Evolutionary conservation across 2,888 invertebrate genomes (phyloP).

Genomic region (Cryptocheilus praepositus): DNA sequence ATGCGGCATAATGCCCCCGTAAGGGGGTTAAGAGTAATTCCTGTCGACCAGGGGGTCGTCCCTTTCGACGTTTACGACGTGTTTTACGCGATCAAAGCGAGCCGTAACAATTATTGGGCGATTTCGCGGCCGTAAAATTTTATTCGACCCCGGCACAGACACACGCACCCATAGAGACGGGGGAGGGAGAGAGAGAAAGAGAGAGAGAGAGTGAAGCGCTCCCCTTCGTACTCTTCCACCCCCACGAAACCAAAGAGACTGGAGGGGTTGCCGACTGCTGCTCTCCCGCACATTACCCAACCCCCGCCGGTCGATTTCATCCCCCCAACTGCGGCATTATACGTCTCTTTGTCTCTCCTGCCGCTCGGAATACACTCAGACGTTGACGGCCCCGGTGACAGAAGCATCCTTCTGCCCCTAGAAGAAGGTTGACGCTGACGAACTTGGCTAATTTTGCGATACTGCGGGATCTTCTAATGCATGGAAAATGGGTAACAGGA

Average conservation of each 20-base stretch:
- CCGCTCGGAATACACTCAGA: too few relatives aligned
- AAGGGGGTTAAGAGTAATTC: slow-evolving; percentile 64
- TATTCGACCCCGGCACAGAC: slow-evolving; percentile 59
- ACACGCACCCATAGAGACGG: slow-evolving; percentile 19
- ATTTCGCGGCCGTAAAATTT: slow-evolving; percentile 74
- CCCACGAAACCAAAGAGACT: background rate
- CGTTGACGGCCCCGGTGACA: too few relatives aligned
- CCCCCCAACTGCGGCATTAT: slow-evolving; percentile 1
- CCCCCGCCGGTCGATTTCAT: slow-evolving; percentile 7
- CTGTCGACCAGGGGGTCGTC: slow-evolving; percentile 58
- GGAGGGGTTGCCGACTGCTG: slow-evolving; percentile 3
- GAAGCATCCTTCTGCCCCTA: too few relatives aligned
- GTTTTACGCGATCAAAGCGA: slow-evolving; percentile 74
- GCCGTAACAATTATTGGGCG: slow-evolving; percentile 74
- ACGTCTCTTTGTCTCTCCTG: too few relatives aligned
- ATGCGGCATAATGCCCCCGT: slow-evolving; percentile 60
- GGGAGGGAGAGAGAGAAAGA: background rate
- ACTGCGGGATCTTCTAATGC: too few relatives aligned
- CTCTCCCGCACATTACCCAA: background rate
- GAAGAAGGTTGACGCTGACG: too few relatives aligned
- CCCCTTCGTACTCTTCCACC: background rate
- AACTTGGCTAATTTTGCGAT: too few relatives aligned
- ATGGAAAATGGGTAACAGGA: too few relatives aligned
- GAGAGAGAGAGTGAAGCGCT: background rate
- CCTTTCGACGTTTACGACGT: slow-evolving; percentile 73